These are phyloP conservation scores for Phortica okadai DNA, from an alignment of 2,888 invertebrate species.

Conservation along the genomic window DNA sequence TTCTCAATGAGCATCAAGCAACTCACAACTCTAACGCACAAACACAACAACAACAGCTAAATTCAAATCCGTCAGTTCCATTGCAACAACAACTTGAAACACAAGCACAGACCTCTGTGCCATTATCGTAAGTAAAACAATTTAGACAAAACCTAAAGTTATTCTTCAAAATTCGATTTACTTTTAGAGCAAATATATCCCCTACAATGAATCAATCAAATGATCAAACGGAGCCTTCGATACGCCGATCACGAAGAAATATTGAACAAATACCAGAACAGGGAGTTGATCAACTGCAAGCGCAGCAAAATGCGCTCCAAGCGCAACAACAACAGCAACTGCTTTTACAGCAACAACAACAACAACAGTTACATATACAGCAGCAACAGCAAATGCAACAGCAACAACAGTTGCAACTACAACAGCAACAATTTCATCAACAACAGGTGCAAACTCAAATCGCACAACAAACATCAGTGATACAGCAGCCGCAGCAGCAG, in stretches of 20 bases:
- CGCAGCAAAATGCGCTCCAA: background rate
- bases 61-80: slow-evolving; percentile 8
- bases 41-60: slow-evolving; percentile 36
- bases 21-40: slow-evolving; percentile 34
- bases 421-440: slow-evolving; percentile 20
- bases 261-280: slow-evolving; percentile 37
- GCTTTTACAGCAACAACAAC: slow-evolving; percentile 40
- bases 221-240: slow-evolving; percentile 38
- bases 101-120: slow-evolving; percentile 25
- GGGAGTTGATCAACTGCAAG: background rate
- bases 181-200: slow-evolving; percentile 1
- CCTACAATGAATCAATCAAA: background rate
- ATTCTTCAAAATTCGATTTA: background rate
- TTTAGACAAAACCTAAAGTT: background rate
- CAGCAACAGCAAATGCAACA: slow-evolving; percentile 34
- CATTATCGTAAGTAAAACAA: too few relatives aligned
- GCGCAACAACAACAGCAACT: slow-evolving; percentile 22
- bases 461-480: slow-evolving; percentile 52
- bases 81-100: slow-evolving; percentile 10
- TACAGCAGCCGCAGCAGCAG: slow-evolving; percentile 45
- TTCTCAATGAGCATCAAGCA: slow-evolving; percentile 43
- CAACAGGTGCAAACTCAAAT: slow-evolving; percentile 37
- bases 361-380: slow-evolving; percentile 34
- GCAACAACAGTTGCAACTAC: slow-evolving; percentile 34
- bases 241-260: slow-evolving; percentile 44